These are phyloP conservation scores for Labrus mixtus DNA, from an alignment of 2,113 vertebrate species.

Conservation along the genomic window DNA sequence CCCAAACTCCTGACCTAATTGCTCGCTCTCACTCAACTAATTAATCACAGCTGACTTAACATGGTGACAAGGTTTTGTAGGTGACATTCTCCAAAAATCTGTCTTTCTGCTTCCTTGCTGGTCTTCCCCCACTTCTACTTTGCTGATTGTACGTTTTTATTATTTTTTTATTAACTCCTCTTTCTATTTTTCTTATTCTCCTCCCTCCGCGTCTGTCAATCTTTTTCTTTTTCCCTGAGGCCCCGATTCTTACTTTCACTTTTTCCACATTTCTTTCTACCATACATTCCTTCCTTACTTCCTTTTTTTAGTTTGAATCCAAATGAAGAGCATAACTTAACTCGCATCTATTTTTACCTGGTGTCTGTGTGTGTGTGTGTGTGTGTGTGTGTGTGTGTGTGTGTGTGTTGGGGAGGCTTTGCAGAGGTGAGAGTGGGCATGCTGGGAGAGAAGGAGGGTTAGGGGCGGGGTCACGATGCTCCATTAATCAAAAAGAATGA, in stretches of 20 bases:
- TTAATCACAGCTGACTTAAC: slow-evolving; percentile 93
- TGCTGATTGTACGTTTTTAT: background rate
- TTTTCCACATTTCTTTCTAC: background rate
- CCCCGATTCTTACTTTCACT: background rate
- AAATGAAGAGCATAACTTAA: slow-evolving; percentile 59
- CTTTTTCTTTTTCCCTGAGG: background rate
- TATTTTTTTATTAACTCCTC: background rate
- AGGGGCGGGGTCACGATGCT: slow-evolving; percentile 84
- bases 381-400: slow-evolving; percentile 10
- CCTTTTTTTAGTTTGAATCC: slow-evolving; percentile 2
- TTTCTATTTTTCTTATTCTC: too few species aligned
- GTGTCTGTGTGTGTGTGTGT: slow-evolving; percentile 35
- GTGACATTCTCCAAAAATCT: slow-evolving; percentile 89
- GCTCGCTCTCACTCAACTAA: slow-evolving; percentile 90
- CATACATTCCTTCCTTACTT: background rate
- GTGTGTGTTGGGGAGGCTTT: slow-evolving; percentile 14
- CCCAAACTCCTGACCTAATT: slow-evolving; percentile 85
- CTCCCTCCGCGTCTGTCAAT: background rate
- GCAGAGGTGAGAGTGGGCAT: slow-evolving; percentile 77
- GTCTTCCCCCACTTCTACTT: background rate
- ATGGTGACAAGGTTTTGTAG: slow-evolving; percentile 90
- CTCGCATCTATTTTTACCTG: slow-evolving; percentile 82
- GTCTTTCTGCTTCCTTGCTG: slow-evolving; percentile 26
- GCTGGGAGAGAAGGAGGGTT: slow-evolving; percentile 67
- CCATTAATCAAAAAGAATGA: slow-evolving; percentile 96